Conservation (phyloP, 1,140 invertebrate species). For the Vanessa atalanta region DNA sequence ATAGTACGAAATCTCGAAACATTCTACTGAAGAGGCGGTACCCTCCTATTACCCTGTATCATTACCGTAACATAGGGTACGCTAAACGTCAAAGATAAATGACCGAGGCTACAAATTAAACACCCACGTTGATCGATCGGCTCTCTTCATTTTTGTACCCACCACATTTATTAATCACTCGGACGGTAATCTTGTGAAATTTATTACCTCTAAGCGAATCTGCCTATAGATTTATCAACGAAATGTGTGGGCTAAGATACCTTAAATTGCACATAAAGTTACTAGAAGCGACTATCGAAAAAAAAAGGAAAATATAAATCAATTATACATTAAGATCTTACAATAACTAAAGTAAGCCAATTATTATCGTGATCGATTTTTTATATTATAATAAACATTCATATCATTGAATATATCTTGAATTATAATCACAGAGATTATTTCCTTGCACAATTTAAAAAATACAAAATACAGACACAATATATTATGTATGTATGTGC, state of each 20-base stretch:
- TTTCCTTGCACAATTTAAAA: no score
- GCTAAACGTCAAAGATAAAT: conserved; percentile 71
- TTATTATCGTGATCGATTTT: no score
- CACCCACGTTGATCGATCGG: conserved; percentile 76
- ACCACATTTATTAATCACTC: conserved; percentile 71
- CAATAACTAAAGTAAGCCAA: no score
- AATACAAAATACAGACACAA: no score
- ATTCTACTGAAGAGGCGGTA: conserved; percentile 27
- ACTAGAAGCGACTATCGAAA: conserved; percentile 34
- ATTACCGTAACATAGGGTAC: conserved; percentile 56
- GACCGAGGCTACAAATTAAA: conserved; percentile 68
- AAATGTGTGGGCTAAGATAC: conserved; percentile 67
- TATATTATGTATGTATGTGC: neutral
- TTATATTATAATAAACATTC: no score
- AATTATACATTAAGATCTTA: neutral
- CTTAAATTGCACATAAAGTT: conserved; percentile 33
- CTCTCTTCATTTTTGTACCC: conserved; percentile 74
- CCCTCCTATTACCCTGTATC: conserved; percentile 48
- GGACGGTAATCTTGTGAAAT: conserved; percentile 74
- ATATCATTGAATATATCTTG: no score
- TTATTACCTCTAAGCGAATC: conserved; percentile 79
- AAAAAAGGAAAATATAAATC: neutral
- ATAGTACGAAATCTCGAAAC: conserved; percentile 1
- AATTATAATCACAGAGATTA: no score
- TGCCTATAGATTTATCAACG: conserved; percentile 72